Conservation (phyloP, 2,797 vertebrate genomes). For the Neoniphon sammara region DNA sequence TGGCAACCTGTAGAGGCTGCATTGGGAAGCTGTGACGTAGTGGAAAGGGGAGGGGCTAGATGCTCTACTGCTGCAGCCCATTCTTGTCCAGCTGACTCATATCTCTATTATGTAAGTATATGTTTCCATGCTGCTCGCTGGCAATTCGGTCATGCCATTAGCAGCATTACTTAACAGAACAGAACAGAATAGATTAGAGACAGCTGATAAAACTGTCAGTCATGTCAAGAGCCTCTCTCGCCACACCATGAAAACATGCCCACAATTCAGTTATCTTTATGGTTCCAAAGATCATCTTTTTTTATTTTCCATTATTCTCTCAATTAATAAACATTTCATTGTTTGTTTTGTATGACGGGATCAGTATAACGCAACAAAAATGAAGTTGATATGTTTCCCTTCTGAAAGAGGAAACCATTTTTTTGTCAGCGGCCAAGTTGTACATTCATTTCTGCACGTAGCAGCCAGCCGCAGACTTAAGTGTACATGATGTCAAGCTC, state of each 20-base stretch:
- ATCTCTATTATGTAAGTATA: constrained; percentile 16
- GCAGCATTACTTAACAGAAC: too few species aligned
- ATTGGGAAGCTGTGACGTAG: constrained; percentile 58
- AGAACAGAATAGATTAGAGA: background rate
- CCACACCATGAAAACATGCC: background rate
- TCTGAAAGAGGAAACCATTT: constrained; percentile 51
- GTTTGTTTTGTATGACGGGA: too few species aligned
- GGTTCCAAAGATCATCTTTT: too few species aligned
- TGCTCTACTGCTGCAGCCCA: background rate
- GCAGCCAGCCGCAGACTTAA: background rate
- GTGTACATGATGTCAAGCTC: background rate
- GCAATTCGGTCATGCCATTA: background rate
- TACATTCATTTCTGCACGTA: constrained; percentile 73
- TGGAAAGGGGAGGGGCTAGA: constrained; percentile 2
- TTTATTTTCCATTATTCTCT: too few species aligned
- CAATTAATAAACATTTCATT: background rate
- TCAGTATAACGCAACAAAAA: background rate
- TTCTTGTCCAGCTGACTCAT: background rate
- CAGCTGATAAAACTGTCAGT: too few species aligned
- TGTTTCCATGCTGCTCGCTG: too few species aligned
- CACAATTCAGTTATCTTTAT: background rate
- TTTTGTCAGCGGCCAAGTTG: constrained; percentile 30
- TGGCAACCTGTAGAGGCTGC: constrained; percentile 58
- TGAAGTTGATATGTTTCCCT: constrained; percentile 6
- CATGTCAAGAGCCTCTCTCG: background rate